Conservation (phyloP, 2,888 invertebrate species). For the Caenorhabditis sp. region DNA sequence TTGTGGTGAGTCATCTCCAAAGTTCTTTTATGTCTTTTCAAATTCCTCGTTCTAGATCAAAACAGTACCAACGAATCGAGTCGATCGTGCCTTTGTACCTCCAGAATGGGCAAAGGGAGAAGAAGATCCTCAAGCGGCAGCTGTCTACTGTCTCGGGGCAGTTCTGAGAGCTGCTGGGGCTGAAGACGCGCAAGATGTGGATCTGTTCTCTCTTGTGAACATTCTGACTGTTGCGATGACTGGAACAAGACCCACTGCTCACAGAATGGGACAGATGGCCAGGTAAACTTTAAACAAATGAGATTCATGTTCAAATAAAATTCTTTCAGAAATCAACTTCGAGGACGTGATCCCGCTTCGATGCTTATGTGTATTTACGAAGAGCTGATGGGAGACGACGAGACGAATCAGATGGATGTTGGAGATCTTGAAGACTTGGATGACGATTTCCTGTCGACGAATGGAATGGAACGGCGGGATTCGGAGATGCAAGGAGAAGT, state of each 20-base stretch:
- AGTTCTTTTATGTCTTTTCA: conserved; percentile 16
- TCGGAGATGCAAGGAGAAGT: conserved; percentile 40
- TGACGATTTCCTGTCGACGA: conserved; percentile 49
- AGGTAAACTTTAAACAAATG: no score
- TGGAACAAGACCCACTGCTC: conserved; percentile 78
- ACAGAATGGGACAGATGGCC: conserved; percentile 80
- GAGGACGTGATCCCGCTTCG: conserved; percentile 70
- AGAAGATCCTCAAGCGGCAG: conserved; percentile 70
- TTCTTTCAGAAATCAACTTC: conserved; percentile 73
- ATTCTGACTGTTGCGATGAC: conserved; percentile 78
- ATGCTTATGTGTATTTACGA: conserved; percentile 76
- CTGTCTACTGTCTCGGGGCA: conserved; percentile 74
- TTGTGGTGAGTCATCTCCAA: conserved; percentile 73
- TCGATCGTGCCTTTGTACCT: conserved; percentile 65
- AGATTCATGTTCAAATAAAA: no score
- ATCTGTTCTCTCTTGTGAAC: conserved; percentile 80
- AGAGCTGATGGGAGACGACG: conserved; percentile 82
- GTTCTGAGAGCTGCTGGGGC: conserved; percentile 74
- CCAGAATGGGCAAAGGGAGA: conserved; percentile 74
- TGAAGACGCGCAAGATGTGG: conserved; percentile 75
- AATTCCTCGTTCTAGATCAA: no score
- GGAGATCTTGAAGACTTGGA: conserved; percentile 64
- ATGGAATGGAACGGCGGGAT: conserved; percentile 34
- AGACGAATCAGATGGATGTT: conserved; percentile 74
- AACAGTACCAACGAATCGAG: conserved; percentile 57